A percentile compares a stretch with the other conserved stretches of the same genome.
These are phyloP conservation scores for Morus bassanus DNA, from an alignment of 2,797 vertebrate species.

Conservation along the genomic window DNA sequence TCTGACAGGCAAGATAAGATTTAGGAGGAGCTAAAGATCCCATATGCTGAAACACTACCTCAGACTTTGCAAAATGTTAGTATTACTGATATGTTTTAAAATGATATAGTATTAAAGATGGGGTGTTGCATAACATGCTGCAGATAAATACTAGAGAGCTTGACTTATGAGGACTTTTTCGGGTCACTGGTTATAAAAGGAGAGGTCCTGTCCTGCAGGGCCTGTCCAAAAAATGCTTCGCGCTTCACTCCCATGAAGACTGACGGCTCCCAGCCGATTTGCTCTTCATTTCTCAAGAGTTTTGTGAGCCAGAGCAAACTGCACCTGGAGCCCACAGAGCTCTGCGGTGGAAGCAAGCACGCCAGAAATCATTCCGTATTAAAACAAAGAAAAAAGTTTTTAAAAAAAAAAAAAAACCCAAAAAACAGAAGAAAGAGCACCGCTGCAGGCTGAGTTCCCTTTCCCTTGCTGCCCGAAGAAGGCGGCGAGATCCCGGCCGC, in stretches of 20 bases:
- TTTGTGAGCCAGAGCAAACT: background rate
- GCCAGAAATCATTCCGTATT: background rate
- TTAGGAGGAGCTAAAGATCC: background rate
- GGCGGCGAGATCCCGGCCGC: background rate
- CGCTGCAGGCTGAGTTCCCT: background rate
- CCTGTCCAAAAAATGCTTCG: background rate
- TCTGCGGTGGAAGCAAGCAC: background rate
- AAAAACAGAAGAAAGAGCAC: background rate
- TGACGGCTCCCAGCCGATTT: background rate
- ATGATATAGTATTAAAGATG: background rate
- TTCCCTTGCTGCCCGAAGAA: background rate
- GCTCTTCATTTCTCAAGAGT: background rate
- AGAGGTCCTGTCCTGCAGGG: background rate
- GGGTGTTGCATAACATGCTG: background rate
- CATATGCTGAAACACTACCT: background rate
- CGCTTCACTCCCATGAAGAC: background rate
- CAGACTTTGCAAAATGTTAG: background rate
- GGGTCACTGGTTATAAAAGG: background rate
- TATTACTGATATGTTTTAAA: background rate
- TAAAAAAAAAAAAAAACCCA: background rate
- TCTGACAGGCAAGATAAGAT: background rate
- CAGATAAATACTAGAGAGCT: background rate
- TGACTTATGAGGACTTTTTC: background rate
- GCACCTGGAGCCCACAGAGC: fast-evolving
- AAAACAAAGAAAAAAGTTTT: background rate